Evolutionary conservation across 2,113 vertebrate species (phyloP), one percentile per base, ranked within the genome.

Genomic region (Tupaia chinensis): DNA sequence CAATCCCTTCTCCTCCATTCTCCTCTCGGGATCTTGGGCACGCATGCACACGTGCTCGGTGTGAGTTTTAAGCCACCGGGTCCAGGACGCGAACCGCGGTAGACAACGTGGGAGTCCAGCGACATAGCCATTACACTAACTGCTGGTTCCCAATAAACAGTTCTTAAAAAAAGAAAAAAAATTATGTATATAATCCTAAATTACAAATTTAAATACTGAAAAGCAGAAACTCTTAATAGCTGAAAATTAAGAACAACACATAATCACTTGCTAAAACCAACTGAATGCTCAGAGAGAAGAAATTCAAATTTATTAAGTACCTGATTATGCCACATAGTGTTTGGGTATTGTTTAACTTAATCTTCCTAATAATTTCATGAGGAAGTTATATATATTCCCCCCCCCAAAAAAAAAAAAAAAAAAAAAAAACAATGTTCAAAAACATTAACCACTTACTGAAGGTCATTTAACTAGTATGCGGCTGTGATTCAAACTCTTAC

Each of bases 221-320:
- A 93, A 95, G 56, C 56, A 92, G 72, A 97, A 87, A 87, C 66
- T 76, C 9, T n/a, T 84, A 78, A 34, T 65, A 70, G 11, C 23
- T 20, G 22, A 72, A 63, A 69, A 56, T 14, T 19, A 72, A 72
- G 7, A 63, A 3, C 22, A 14, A 63, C 3, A 69, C 4, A 91
- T 44, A 84, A 76, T 83, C 66, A 79, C 29, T 7, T 87, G 44
- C 90, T 87, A 95, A 94, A 96, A 60, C 14, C 66, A 89, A 58
- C 5, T 58, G 27, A 95, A 53, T 65, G 80, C 20, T 56, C 56
- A 82, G 16, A 92, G 34, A 80, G 34, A 84, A 93, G 25, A 87
- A 91, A 72, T 56, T 79, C 44, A 94, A 77, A 60, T 27, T 56
- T 19, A 84, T 0, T 76, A 12, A 83, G 27, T 60, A 73, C 13